phyloP scores from a whole-genome alignment of 1,140 invertebrate species.

The Eciton burchellii region DNA sequence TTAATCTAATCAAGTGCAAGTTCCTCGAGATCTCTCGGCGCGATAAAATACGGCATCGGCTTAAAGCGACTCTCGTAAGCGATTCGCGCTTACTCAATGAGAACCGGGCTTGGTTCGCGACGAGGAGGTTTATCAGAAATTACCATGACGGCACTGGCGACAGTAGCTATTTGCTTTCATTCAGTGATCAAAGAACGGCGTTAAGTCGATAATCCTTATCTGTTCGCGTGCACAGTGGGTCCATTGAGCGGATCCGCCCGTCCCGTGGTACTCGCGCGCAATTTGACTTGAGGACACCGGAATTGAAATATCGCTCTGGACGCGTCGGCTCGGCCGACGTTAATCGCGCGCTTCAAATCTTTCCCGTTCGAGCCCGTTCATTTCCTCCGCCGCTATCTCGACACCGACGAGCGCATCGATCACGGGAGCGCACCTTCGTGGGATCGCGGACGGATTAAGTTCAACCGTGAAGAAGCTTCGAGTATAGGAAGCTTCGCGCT shows the following conservation, averaged over 20 bases:
- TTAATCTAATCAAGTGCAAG: not conserved
- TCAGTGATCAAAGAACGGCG: constrained; percentile 71
- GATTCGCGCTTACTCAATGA: not conserved
- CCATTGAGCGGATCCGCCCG: constrained; percentile 56
- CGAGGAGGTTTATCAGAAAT: constrained; percentile 69
- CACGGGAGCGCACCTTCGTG: not conserved
- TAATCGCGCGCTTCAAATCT: constrained; percentile 16
- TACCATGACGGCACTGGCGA: constrained; percentile 54
- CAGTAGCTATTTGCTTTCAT: constrained; percentile 71
- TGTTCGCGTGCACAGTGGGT: constrained; percentile 53
- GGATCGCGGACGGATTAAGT: too few relatives aligned
- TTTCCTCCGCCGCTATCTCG: not conserved
- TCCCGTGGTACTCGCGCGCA: constrained; percentile 27
- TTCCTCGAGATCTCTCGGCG: not conserved
- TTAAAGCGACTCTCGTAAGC: not conserved
- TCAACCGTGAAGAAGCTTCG: too few relatives aligned
- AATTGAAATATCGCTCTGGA: constrained; percentile 28
- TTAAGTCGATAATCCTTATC: constrained; percentile 71
- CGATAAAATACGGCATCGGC: not conserved
- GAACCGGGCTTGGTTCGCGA: not conserved
- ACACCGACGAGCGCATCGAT: not conserved
- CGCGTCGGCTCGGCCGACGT: not conserved
- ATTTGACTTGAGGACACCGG: constrained; percentile 47
- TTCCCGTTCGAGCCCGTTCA: not conserved
- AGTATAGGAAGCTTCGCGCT: not conserved